Evolutionary conservation across 92 coral and sea anemone species (phyloP).

Genomic region (Porites evermanni): DNA sequence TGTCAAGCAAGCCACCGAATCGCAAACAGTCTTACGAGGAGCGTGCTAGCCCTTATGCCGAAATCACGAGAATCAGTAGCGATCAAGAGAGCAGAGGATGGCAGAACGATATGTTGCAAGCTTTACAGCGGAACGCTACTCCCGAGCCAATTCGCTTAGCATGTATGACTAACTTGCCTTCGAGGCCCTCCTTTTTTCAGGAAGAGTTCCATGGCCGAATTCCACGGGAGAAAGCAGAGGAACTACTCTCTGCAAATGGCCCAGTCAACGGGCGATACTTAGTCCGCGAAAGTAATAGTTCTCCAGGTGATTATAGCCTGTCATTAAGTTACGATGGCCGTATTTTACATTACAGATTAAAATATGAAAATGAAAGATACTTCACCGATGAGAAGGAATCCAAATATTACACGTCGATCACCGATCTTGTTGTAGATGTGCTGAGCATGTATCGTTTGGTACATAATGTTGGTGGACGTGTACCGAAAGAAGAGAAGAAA

Average conservation of each 20-base stretch:
- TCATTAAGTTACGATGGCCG: slow-evolving; percentile 92
- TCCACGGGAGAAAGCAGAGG: slow-evolving; percentile 89
- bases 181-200: slow-evolving; percentile 84
- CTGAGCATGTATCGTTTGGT: slow-evolving; percentile 78
- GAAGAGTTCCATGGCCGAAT: slow-evolving; percentile 97
- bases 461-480: slow-evolving; percentile 69
- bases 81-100: slow-evolving; percentile 68
- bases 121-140: slow-evolving; percentile 87
- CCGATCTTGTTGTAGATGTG: slow-evolving; percentile 92
- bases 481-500: slow-evolving; percentile 64
- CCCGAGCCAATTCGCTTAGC: slow-evolving; percentile 99
- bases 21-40: slow-evolving; percentile 18
- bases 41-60: slow-evolving; percentile 28
- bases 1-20: slow-evolving; percentile 39
- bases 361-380: slow-evolving; percentile 81
- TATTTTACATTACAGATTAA: slow-evolving; percentile 84
- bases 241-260: slow-evolving; percentile 77
- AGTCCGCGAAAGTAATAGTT: slow-evolving; percentile 91
- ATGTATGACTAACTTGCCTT: slow-evolving; percentile 90
- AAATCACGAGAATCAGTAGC: slow-evolving; percentile 9
- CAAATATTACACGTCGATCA: slow-evolving; percentile 70
- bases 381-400: slow-evolving; percentile 70
- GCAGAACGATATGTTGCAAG: slow-evolving; percentile 86
- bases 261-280: slow-evolving; percentile 92
- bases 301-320: slow-evolving; percentile 93